Evolutionary conservation across 1,140 invertebrate genomes (phyloP).

Genomic region (Eumaeus atala): DNA sequence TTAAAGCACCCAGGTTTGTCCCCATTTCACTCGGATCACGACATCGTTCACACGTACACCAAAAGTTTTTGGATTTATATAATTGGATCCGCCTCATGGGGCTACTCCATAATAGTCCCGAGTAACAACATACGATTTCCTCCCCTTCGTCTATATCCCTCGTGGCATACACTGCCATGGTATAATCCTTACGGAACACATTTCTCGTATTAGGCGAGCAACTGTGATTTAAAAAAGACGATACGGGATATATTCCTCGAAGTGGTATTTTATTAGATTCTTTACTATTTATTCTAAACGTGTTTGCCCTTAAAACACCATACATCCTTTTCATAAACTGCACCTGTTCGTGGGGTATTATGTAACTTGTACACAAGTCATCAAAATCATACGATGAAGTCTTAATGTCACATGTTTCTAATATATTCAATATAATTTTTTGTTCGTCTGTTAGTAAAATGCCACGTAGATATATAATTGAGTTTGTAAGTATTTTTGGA

Average conservation of each 20-base stretch:
- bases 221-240: constrained; percentile 83
- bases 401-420: constrained; percentile 72
- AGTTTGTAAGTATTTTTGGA: constrained; percentile 52
- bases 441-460: constrained; percentile 72
- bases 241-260: constrained; percentile 81
- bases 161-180: constrained; percentile 78
- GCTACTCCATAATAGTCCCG: constrained; percentile 83
- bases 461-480: constrained; percentile 75
- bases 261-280: constrained; percentile 62
- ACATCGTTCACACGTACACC: constrained; percentile 82
- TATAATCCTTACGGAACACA: constrained; percentile 74
- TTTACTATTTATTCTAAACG: constrained; percentile 77
- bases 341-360: constrained; percentile 70
- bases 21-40: constrained; percentile 77
- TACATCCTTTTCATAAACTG: constrained; percentile 75
- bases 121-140: constrained; percentile 83
- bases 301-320: constrained; percentile 80
- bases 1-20: constrained; percentile 61
- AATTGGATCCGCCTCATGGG: constrained; percentile 78
- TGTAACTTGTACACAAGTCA: constrained; percentile 68
- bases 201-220: constrained; percentile 85
- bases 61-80: constrained; percentile 81
- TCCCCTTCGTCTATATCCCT: constrained; percentile 77
- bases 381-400: constrained; percentile 74
- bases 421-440: constrained; percentile 67